A percentile compares a stretch with the other conserved stretches of the same genome.
Conservation (phyloP, 1,140 invertebrate genomes). For the Leptinotarsa undecemlineata region DNA sequence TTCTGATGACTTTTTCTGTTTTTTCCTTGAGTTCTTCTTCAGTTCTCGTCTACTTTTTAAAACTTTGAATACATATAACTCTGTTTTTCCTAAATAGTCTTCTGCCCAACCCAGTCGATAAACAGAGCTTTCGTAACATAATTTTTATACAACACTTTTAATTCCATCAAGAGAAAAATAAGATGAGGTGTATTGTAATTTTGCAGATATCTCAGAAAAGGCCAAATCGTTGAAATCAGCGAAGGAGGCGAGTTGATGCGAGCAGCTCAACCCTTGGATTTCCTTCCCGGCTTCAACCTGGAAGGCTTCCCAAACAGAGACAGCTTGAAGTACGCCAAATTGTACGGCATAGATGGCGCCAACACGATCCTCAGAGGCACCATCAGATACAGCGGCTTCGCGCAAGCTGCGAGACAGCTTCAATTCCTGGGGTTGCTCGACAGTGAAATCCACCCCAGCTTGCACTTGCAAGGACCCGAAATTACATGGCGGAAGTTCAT, state of each 20-base stretch:
- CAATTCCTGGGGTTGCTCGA: constrained; percentile 88
- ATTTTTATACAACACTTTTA: no score
- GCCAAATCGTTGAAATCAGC: constrained; percentile 86
- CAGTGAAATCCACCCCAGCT: constrained; percentile 78
- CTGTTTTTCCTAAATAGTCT: no score
- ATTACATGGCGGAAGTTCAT: constrained; percentile 94
- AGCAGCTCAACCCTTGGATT: constrained; percentile 75
- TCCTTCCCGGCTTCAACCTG: constrained; percentile 94
- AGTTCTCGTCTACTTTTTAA: no score
- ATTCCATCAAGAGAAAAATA: no score
- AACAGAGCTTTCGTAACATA: no score
- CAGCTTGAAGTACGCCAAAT: constrained; percentile 83
- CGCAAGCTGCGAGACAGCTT: constrained; percentile 83
- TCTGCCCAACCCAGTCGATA: no score
- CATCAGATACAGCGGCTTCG: constrained; percentile 72
- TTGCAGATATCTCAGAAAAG: constrained; percentile 69
- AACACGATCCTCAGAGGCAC: constrained; percentile 81
- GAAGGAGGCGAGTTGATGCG: constrained; percentile 89
- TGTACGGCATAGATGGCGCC: constrained; percentile 86
- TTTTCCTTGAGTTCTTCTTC: no score
- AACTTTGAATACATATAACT: no score
- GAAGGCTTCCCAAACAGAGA: constrained; percentile 97
- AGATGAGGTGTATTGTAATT: no score
- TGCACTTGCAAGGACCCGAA: constrained; percentile 94
- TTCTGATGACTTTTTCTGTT: no score